phyloP scores from a whole-genome alignment of 1,140 invertebrate species.

The Pinna nobilis region DNA sequence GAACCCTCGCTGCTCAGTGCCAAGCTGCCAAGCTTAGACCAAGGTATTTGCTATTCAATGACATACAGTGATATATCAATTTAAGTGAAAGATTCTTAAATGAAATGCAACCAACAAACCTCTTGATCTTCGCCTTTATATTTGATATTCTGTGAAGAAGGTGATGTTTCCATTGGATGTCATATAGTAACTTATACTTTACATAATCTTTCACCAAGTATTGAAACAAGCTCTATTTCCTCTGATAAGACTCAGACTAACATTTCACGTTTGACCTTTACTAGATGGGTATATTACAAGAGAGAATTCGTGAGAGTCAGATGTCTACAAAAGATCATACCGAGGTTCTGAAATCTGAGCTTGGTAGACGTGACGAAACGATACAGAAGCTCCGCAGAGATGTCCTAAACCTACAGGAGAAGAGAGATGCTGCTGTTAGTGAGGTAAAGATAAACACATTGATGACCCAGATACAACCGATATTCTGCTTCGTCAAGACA shows the following conservation, averaged over 20 bases:
- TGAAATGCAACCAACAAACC: no score
- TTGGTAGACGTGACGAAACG: conserved; percentile 69
- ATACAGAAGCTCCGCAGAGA: conserved; percentile 71
- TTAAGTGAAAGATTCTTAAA: no score
- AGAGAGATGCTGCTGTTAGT: conserved; percentile 64
- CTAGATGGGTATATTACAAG: conserved; percentile 67
- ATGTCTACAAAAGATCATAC: conserved; percentile 68
- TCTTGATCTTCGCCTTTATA: no score
- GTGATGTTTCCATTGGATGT: no score
- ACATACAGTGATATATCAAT: no score
- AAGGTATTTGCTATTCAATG: no score
- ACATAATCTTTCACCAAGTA: not conserved
- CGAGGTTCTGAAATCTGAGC: conserved; percentile 68
- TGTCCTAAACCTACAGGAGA: conserved; percentile 70
- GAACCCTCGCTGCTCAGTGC: no score
- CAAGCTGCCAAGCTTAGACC: no score
- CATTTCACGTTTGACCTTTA: not conserved
- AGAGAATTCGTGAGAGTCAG: conserved; percentile 62
- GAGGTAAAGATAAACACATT: conserved; percentile 56
- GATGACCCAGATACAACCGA: not conserved
- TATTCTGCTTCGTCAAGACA: no score
- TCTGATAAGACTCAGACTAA: not conserved
- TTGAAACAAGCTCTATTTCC: not conserved
- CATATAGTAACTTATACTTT: not conserved
- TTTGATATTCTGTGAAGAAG: no score